Base-by-base conservation (phyloP, 2,888 invertebrate species). In the Caenorhabditis afra region DNA sequence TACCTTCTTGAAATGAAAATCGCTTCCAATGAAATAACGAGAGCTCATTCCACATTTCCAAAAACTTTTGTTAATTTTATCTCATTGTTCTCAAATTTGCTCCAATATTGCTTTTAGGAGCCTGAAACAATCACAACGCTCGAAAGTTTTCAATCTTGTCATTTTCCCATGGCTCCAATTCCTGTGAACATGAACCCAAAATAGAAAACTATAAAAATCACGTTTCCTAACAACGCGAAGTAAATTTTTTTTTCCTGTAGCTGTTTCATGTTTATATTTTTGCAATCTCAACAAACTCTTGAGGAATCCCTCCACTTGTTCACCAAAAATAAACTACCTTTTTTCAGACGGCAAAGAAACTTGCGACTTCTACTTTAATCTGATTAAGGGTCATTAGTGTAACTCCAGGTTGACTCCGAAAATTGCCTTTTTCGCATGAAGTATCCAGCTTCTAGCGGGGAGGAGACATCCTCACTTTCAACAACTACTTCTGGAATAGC, bases 1-100 rank as follows among this genome's bases (percentile, higher is more conserved):
- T 64, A 73, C 58, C 64, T 64, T 64, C 39, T 57, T 49, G 37
- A 44, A 64, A 73, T 71, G 71, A 71, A 53, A 71, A 64, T 45
- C 41, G 4, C 22, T 39, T 52, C 29, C 29, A 7, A 29, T 29
- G 29, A 29, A 29, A 29, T 29, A 29, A 29, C 7, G 1, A 52
- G 10, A 11, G 41, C 47, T 45, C 37, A 47, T 8, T 61, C 12
- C 12, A 49, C 20, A 3, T 47, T 47, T 20, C 18, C 16, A 16
- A 16, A 18, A 18, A 2, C 5, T 47, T 47, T 44, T 12, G n/a
- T n/a, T n/a, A n/a, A n/a, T n/a, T n/a, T n/a, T n/a, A n/a, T n/a
- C n/a, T n/a, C n/a, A n/a, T n/a, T n/a, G n/a, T n/a, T n/a, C n/a
- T n/a, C n/a, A n/a, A n/a, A n/a, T n/a, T n/a, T n/a, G n/a, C n/a